Conservation (phyloP, 2,113 vertebrate species). For the Xiphophorus hellerii region DNA sequence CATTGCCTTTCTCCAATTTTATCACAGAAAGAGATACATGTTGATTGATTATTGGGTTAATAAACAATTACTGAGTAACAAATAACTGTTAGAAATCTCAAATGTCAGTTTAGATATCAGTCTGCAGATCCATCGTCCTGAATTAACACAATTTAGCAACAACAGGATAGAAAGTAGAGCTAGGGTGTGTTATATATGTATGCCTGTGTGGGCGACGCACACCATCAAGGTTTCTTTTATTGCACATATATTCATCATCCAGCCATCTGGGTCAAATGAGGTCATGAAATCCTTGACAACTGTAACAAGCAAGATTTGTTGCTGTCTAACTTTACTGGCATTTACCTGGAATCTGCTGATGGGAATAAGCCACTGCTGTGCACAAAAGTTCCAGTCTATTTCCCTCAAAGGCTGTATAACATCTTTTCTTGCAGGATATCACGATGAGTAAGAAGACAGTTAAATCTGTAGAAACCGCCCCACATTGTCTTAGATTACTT, state of each 20-base stretch:
- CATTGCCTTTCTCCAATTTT: too few species aligned
- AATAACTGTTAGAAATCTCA: too few species aligned
- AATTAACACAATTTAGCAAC: too few species aligned
- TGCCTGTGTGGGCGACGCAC: too few species aligned
- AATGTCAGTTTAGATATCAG: too few species aligned
- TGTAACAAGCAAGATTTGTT: not conserved
- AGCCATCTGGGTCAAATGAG: not conserved
- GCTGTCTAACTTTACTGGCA: not conserved
- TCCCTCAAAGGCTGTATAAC: constrained; percentile 18
- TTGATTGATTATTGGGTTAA: too few species aligned
- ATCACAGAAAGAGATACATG: too few species aligned
- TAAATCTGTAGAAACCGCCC: constrained; percentile 13
- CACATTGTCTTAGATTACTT: constrained; percentile 38
- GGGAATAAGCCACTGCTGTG: not conserved
- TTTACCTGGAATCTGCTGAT: not conserved
- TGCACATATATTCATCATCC: not conserved
- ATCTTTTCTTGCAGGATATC: constrained; percentile 24
- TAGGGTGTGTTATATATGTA: not conserved
- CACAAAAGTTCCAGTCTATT: not conserved
- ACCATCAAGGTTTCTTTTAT: not conserved
- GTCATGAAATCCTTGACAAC: not conserved
- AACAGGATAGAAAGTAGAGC: too few species aligned
- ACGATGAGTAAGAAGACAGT: constrained; percentile 23
- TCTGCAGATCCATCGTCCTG: too few species aligned
- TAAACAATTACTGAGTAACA: too few species aligned